A percentile compares a stretch with the other conserved stretches of the same genome.
Conservation (phyloP, 2,113 vertebrate species). For the Catharus fuscescens region DNA sequence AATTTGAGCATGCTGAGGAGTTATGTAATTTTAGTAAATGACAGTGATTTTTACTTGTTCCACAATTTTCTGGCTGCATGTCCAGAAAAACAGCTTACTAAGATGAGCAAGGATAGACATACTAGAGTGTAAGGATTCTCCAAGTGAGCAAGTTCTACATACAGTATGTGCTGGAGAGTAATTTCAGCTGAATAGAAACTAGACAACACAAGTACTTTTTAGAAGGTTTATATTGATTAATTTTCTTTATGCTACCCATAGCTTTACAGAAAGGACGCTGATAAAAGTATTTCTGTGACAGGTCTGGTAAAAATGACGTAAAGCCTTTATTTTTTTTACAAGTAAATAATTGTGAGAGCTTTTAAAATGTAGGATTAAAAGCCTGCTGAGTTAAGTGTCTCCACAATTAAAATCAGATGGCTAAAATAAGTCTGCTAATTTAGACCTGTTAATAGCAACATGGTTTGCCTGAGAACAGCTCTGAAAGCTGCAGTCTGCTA, state of each 20-base stretch:
- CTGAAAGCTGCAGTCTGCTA: neutral
- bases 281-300: neutral
- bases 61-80: neutral
- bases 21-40: neutral
- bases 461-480: neutral
- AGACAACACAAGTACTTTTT: neutral
- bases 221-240: neutral
- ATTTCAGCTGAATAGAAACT: neutral
- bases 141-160: neutral
- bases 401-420: neutral
- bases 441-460: neutral
- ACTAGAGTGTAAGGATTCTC: neutral
- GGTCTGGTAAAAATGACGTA: neutral
- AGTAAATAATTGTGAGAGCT: neutral
- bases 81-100: neutral
- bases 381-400: neutral
- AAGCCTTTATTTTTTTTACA: neutral
- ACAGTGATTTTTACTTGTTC: neutral
- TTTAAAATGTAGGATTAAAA: neutral
- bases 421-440: neutral
- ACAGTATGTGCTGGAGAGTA: neutral
- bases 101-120: neutral
- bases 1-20: neutral
- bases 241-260: neutral
- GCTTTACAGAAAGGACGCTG: neutral